These are phyloP conservation scores for Tromatobia lineatoria DNA, from an alignment of 2,888 invertebrate species.

Conservation along the genomic window DNA sequence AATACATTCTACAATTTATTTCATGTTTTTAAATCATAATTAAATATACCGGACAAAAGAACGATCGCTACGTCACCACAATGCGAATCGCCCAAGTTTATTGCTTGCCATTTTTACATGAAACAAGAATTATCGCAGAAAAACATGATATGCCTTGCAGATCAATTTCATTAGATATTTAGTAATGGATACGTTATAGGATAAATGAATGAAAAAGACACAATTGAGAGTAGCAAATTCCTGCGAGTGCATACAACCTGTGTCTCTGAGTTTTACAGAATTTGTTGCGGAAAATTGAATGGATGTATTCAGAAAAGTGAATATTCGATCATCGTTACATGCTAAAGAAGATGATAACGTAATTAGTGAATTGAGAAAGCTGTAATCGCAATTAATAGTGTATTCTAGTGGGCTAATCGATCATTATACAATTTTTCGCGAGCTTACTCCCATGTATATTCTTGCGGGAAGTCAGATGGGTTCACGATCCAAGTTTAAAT, in stretches of 20 bases:
- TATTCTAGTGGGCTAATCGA: slow-evolving; percentile 6
- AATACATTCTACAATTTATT: background rate
- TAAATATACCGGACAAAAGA: background rate
- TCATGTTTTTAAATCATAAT: background rate
- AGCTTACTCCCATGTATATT: background rate
- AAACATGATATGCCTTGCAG: background rate
- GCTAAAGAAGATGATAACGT: slow-evolving; percentile 10
- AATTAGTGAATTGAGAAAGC: slow-evolving; percentile 15
- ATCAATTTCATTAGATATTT: background rate
- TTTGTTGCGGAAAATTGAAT: background rate
- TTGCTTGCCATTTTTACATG: too few relatives aligned
- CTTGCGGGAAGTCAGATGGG: background rate
- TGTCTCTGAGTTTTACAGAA: slow-evolving; percentile 16
- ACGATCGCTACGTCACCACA: too few relatives aligned
- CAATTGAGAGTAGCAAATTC: background rate
- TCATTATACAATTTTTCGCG: slow-evolving; percentile 2
- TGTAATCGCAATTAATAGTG: slow-evolving; percentile 19
- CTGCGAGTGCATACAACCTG: background rate
- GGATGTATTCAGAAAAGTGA: background rate
- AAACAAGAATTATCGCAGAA: background rate
- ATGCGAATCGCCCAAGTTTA: too few relatives aligned
- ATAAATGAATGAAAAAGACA: background rate
- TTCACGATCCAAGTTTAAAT: background rate
- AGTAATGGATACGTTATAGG: background rate
- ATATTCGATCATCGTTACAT: background rate